A percentile compares a stretch with the other conserved stretches of the same genome.
Evolutionary conservation across 2,797 vertebrate genomes (phyloP).

Genomic region (Myotis findleyi): DNA sequence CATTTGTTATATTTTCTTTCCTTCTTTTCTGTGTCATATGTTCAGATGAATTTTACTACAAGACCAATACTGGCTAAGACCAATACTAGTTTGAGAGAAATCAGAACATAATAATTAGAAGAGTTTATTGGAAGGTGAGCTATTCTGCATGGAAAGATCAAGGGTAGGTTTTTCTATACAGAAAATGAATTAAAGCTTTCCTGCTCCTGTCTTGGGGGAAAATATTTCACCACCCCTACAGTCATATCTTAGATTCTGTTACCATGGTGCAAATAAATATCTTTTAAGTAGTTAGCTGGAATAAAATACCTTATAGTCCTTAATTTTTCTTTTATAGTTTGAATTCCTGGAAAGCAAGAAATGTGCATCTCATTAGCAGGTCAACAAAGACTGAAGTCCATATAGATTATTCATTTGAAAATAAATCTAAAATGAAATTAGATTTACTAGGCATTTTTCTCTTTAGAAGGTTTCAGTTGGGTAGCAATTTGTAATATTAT

Average conservation of each 20-base stretch:
- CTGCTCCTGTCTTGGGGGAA: neutral
- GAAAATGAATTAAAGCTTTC: neutral
- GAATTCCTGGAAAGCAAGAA: slow-evolving; percentile 1
- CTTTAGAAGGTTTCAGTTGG: neutral
- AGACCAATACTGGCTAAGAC: neutral
- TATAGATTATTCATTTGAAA: neutral
- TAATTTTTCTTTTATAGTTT: slow-evolving; percentile 9
- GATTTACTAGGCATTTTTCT: slow-evolving; percentile 34
- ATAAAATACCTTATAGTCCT: neutral
- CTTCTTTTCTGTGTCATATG: neutral
- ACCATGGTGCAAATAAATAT: neutral
- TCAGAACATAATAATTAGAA: neutral
- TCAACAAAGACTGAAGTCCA: neutral
- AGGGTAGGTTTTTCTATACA: neutral
- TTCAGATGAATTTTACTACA: neutral
- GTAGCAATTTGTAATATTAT: neutral
- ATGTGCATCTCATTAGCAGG: slow-evolving; percentile 28
- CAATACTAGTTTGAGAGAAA: neutral
- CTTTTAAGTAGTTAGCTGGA: slow-evolving; percentile 21
- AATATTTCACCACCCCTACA: neutral
- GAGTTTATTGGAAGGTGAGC: neutral
- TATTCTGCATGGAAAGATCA: neutral
- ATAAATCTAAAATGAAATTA: slow-evolving; percentile 6
- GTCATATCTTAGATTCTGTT: slow-evolving; percentile 14
- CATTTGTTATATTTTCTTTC: neutral